These are phyloP conservation scores for Hylia prasina DNA, from an alignment of 2,113 vertebrate species.

Conservation along the genomic window DNA sequence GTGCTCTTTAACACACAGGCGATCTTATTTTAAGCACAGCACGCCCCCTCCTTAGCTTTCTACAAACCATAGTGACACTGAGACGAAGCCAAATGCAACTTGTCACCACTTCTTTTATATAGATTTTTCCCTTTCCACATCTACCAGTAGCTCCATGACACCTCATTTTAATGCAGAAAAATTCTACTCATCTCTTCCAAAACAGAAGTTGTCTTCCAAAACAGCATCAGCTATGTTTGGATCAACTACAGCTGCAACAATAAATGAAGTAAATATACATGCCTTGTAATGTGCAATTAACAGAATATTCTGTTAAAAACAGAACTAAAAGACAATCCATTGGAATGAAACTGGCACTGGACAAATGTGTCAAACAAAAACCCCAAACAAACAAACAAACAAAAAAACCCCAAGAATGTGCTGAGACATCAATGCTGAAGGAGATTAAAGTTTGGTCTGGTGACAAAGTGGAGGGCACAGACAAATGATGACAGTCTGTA, in stretches of 20 bases:
- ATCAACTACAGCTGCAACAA: background rate
- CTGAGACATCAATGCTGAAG: background rate
- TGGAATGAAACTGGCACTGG: background rate
- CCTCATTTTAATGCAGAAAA: slow-evolving; percentile 7
- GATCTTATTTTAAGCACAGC: background rate
- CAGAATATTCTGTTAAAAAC: background rate
- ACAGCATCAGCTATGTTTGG: background rate
- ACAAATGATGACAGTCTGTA: background rate
- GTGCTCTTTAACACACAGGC: background rate
- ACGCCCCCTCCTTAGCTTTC: background rate
- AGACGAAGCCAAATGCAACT: background rate
- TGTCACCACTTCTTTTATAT: background rate
- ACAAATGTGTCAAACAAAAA: background rate
- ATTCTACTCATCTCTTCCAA: background rate
- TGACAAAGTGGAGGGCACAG: background rate
- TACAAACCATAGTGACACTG: background rate
- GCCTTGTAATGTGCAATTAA: background rate
- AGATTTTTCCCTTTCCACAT: background rate
- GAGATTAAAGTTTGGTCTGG: background rate
- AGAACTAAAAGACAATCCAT: background rate
- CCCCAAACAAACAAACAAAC: accelerated
- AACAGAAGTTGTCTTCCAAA: background rate
- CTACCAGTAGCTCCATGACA: background rate
- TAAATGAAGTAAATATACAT: background rate
- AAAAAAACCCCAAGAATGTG: background rate